Conservation (phyloP, 2,113 vertebrate species). For the Motacilla tschutschensis region DNA sequence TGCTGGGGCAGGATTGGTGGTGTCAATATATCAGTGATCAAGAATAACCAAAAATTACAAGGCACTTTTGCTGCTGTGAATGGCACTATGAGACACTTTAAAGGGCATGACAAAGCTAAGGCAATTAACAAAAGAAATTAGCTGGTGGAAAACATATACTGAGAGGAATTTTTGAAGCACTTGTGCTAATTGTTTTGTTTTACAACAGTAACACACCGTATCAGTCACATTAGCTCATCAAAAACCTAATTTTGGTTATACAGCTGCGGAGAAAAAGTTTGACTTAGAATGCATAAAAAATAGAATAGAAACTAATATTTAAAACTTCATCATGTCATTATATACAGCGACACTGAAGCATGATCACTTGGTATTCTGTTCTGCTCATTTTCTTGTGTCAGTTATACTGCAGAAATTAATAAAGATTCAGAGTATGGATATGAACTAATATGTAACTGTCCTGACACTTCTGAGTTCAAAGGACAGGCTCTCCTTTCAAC, state of each 20-base stretch:
- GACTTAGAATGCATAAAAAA: neutral
- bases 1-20: neutral
- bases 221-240: neutral
- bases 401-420: constrained; percentile 31
- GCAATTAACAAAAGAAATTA: neutral
- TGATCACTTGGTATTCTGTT: neutral
- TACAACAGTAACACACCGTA: neutral
- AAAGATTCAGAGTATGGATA: constrained; percentile 18
- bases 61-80: neutral
- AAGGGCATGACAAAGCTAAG: neutral
- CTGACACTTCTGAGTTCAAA: constrained; percentile 24
- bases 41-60: neutral
- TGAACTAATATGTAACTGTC: constrained; percentile 11
- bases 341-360: neutral
- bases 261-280: neutral
- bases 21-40: neutral
- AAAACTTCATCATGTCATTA: neutral
- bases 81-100: neutral
- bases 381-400: neutral
- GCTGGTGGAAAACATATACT: neutral
- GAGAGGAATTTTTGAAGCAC: neutral
- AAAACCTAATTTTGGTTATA: neutral
- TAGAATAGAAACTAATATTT: neutral
- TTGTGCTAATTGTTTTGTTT: neutral
- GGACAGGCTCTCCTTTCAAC: neutral